Percentiles rank a stretch among this genome's conserved stretches.
phyloP scores from a whole-genome alignment of 2,888 invertebrate genomes.

The Agriopis leucophaearia region DNA sequence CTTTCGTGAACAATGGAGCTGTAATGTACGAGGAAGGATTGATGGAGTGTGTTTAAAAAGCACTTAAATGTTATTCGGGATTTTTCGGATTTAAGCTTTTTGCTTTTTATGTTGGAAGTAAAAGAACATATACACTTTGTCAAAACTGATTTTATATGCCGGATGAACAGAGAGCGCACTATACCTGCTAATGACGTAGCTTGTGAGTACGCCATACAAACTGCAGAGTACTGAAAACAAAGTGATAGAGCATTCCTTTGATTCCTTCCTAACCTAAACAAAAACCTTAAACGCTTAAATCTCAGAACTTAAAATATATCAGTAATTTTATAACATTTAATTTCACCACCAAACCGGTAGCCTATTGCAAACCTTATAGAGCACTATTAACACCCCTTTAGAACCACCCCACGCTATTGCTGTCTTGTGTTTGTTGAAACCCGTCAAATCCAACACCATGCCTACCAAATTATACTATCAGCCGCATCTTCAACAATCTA shows the following conservation, averaged over 20 bases:
- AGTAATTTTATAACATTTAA: neutral
- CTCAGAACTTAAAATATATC: too few relatives aligned
- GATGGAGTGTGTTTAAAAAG: slow-evolving; percentile 17
- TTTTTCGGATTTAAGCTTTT: neutral
- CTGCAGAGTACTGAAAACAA: too few relatives aligned
- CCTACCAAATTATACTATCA: slow-evolving; percentile 19
- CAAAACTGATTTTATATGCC: too few relatives aligned
- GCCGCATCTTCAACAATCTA: slow-evolving; percentile 5
- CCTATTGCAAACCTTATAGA: neutral
- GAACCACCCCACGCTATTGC: neutral
- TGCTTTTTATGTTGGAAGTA: too few relatives aligned
- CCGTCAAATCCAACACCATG: neutral
- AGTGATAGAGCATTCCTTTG: too few relatives aligned
- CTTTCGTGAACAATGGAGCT: slow-evolving; percentile 31
- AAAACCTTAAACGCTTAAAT: neutral
- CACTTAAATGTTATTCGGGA: neutral
- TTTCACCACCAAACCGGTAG: too few relatives aligned
- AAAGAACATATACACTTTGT: too few relatives aligned
- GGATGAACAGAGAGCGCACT: too few relatives aligned
- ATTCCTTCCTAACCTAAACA: too few relatives aligned
- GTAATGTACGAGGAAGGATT: slow-evolving; percentile 19
- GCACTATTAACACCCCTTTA: neutral
- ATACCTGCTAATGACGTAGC: too few relatives aligned
- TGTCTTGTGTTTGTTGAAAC: neutral
- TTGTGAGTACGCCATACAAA: too few relatives aligned